These are phyloP conservation scores for Anabas testudineus DNA, from an alignment of 2,797 vertebrate genomes.

Conservation along the genomic window DNA sequence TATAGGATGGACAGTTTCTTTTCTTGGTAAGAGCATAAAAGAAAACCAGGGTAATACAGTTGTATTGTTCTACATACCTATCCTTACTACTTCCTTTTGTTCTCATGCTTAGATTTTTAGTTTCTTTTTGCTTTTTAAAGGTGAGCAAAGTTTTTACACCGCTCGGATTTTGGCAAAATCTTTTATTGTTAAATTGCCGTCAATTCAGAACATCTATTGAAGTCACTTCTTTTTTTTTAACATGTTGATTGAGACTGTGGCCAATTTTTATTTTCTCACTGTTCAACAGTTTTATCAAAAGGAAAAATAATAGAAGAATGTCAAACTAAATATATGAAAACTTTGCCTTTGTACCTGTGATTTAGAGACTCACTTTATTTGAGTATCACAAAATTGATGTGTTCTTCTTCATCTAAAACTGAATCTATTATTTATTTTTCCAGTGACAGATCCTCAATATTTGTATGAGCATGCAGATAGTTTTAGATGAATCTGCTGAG, in stretches of 20 bases:
- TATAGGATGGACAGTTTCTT: constrained; percentile 73
- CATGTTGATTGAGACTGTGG: neutral
- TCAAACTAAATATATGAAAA: neutral
- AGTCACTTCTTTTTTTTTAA: neutral
- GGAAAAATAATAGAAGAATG: neutral
- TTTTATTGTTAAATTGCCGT: constrained; percentile 2
- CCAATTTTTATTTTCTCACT: neutral
- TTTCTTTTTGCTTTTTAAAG: constrained; percentile 7
- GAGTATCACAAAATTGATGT: too few relatives aligned
- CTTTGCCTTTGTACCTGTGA: too few relatives aligned
- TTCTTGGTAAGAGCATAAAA: constrained; percentile 65
- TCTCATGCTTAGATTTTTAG: neutral
- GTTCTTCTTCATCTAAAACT: too few relatives aligned
- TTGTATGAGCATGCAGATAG: neutral
- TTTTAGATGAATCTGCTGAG: neutral
- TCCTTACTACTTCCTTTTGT: constrained; percentile 12
- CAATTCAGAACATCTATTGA: neutral
- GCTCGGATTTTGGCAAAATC: constrained; percentile 1
- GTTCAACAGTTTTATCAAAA: too few relatives aligned
- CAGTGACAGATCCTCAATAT: neutral
- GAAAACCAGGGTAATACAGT: constrained; percentile 47
- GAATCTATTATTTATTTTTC: neutral
- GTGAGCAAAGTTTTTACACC: neutral
- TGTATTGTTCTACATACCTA: constrained; percentile 38
- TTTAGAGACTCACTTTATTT: too few relatives aligned